Conservation (phyloP, 2,888 invertebrate genomes). For the Minunthozetes semirufus region DNA sequence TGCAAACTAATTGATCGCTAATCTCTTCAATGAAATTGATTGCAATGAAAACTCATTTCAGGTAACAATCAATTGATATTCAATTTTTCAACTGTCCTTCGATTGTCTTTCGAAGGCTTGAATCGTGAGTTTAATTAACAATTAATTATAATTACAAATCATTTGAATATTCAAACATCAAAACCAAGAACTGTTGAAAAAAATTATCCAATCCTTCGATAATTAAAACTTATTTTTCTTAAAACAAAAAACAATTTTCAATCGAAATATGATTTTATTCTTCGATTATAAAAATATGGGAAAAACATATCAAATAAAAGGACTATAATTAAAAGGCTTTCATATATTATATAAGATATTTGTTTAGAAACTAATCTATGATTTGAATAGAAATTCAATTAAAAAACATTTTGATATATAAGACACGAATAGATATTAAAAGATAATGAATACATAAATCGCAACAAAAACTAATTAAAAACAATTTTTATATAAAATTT, state of each 20-base stretch:
- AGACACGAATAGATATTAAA: too few relatives aligned
- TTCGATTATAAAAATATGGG: background rate
- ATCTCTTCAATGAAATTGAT: background rate
- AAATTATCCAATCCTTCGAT: too few relatives aligned
- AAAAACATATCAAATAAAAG: background rate
- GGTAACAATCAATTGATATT: background rate
- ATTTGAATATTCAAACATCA: background rate
- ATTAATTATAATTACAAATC: background rate
- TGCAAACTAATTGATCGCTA: background rate
- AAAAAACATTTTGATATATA: too few relatives aligned
- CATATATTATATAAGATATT: too few relatives aligned
- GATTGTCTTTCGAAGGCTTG: background rate
- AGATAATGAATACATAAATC: too few relatives aligned
- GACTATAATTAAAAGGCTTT: too few relatives aligned
- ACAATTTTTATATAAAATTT: too few relatives aligned
- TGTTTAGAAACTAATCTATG: too few relatives aligned
- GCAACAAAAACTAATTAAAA: too few relatives aligned
- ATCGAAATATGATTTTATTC: background rate
- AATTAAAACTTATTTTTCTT: too few relatives aligned
- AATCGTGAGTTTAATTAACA: background rate
- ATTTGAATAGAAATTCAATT: too few relatives aligned
- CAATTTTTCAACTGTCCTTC: background rate
- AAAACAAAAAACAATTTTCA: background rate
- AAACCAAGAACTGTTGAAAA: too few relatives aligned
- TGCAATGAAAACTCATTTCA: background rate